Evolutionary conservation across 2,888 invertebrate genomes (phyloP), one percentile per base, ranked within the genome.

Genomic region (Acrobasis suavella): DNA sequence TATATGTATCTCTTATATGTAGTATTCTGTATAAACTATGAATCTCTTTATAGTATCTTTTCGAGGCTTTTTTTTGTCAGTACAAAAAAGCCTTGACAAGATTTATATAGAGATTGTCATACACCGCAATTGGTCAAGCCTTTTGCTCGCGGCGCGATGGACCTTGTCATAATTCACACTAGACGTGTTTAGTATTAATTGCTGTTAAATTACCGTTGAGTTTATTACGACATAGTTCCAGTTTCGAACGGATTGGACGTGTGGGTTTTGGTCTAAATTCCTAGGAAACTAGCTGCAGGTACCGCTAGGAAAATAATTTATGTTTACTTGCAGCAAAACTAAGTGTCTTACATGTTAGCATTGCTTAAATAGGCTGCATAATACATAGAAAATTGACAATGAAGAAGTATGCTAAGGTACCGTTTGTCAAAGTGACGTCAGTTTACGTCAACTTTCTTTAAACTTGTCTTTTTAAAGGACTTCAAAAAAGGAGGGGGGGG

Each of bases 81-180:
- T 32, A 32, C 10, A 10, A 38, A 54, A 54, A n/a, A 52, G 15
- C 54, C 54, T 54, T 54, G 54, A 38, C 9, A 37, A 14, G 37
- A n/a, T 38, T 37, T 15, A 12, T 12, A 51, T n/a, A 54, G 38
- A 32, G 55, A 62, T 60, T 50, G 59, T 52, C 50, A 39, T 14
- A 46, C 17, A 52, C 32, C 22, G 10, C 49, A 9, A 32, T 50
- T 50, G 59, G 50, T 38, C 50, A 50, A 49, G 42, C 22, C 32
- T 16, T 42, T 38, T 38, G 12, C 10, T 50, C 14, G 58, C 50
- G n/a, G 38, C 17, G 50, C 12, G 32, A 38, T 15, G 51, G 16
- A 60, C 51, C 60, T 60, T 60, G 60, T 50, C 60, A 60, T 50
- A 60, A 38, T 60, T 60, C 39, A 60, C 60, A 39, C 51, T 50